phyloP scores from a whole-genome alignment of 2,113 vertebrate genomes.

The Lipophrys pholis region DNA sequence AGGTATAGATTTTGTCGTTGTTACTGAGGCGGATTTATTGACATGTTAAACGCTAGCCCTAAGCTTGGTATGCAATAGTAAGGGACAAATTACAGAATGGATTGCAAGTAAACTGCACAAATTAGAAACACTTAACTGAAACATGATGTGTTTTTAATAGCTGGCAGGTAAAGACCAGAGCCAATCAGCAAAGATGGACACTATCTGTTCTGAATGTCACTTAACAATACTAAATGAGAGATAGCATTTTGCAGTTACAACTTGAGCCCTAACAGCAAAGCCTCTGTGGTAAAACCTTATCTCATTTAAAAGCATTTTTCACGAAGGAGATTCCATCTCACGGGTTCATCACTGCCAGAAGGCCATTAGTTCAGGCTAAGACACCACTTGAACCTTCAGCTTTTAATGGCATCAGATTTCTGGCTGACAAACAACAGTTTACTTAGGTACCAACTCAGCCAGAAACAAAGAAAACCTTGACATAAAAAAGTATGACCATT shows the following conservation, averaged over 20 bases:
- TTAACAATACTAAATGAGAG: not conserved
- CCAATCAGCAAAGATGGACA: slow-evolving; percentile 17
- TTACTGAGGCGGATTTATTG: slow-evolving; percentile 28
- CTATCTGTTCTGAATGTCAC: not conserved
- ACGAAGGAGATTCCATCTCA: slow-evolving; percentile 25
- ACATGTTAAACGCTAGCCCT: slow-evolving; percentile 15
- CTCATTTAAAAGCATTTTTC: slow-evolving; percentile 16
- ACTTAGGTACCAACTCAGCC: slow-evolving; percentile 46
- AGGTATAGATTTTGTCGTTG: slow-evolving; percentile 9
- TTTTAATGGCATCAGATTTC: slow-evolving; percentile 21
- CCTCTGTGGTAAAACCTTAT: slow-evolving; percentile 8
- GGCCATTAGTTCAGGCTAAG: slow-evolving; percentile 47
- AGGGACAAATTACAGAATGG: not conserved
- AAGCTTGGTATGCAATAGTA: slow-evolving; percentile 1
- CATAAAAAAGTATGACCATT: no score
- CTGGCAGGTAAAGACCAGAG: not conserved
- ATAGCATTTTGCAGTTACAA: slow-evolving; percentile 8
- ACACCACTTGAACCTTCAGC: slow-evolving; percentile 30
- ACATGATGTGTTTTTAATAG: slow-evolving; percentile 1
- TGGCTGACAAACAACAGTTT: slow-evolving; percentile 35
- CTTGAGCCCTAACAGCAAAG: not conserved
- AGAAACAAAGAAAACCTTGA: slow-evolving; percentile 40
- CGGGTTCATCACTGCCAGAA: slow-evolving; percentile 18
- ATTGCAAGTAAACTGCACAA: slow-evolving; percentile 4
- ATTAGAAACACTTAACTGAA: slow-evolving; percentile 20